These are phyloP conservation scores for Orthosia gracilis DNA, from an alignment of 2,888 invertebrate species.

Conservation along the genomic window DNA sequence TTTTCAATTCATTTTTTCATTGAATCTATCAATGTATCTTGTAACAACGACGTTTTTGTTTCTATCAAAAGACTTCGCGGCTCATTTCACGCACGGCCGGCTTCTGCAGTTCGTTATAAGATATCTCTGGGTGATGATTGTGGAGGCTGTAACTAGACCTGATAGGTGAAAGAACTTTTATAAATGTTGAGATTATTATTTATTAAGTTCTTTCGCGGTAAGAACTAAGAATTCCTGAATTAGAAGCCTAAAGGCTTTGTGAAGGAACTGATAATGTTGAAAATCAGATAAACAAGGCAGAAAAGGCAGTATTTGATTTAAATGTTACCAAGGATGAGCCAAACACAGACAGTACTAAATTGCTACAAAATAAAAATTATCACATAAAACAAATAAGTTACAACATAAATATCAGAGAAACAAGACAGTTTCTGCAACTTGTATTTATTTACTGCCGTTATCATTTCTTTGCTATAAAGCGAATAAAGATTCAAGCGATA, in stretches of 20 bases:
- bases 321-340: neutral
- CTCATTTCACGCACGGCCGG: constrained; percentile 59
- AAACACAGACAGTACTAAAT: neutral
- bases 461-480: constrained; percentile 29
- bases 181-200: constrained; percentile 30
- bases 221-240: constrained; percentile 2
- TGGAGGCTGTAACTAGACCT: constrained; percentile 18
- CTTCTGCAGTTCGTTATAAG: constrained; percentile 38
- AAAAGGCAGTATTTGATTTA: neutral
- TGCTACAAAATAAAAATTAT: neutral
- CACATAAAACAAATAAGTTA: constrained; percentile 1
- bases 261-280: neutral
- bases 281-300: neutral
- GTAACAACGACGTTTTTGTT: constrained; percentile 41
- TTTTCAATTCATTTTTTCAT: constrained; percentile 47
- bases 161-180: constrained; percentile 44
- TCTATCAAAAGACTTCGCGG: constrained; percentile 22
- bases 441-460: constrained; percentile 41
- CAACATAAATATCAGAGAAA: constrained; percentile 7
- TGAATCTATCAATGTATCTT: constrained; percentile 21
- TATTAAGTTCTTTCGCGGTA: constrained; percentile 17
- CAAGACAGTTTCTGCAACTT: constrained; percentile 11
- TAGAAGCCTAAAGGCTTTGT: neutral
- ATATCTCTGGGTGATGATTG: constrained; percentile 50
- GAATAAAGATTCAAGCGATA: constrained; percentile 60